Percentiles rank a stretch among this genome's conserved stretches.
Evolutionary conservation across 2,113 vertebrate species (phyloP).

Genomic region (Sinocyclocheilus anophthalmus): DNA sequence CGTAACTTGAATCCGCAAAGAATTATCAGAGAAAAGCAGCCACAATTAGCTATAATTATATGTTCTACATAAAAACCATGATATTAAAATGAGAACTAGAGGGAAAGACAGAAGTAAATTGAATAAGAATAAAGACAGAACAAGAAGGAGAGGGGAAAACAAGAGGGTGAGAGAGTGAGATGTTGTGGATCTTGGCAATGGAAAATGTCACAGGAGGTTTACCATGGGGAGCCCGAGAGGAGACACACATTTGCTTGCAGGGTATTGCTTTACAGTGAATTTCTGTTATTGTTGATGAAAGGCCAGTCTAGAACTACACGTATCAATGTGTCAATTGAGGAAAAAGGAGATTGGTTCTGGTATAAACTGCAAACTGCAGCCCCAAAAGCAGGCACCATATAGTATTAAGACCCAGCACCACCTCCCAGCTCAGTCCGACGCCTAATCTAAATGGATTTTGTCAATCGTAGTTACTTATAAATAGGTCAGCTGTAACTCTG

Average conservation of each 20-base stretch:
- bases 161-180: not conserved
- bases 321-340: too few species aligned
- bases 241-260: constrained; percentile 61
- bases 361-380: not conserved
- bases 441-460: not conserved
- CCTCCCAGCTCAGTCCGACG: constrained; percentile 15
- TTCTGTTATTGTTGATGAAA: constrained; percentile 43
- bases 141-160: constrained; percentile 1
- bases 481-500: constrained; percentile 5
- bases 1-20: constrained; percentile 65
- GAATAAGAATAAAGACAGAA: constrained; percentile 5
- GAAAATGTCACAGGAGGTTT: constrained; percentile 54
- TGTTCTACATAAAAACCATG: constrained; percentile 24
- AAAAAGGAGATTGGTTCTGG: not conserved
- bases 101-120: not conserved
- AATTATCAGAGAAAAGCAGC: constrained; percentile 27
- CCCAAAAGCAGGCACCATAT: not conserved
- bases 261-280: constrained; percentile 56
- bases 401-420: constrained; percentile 3
- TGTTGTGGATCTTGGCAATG: constrained; percentile 65
- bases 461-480: constrained; percentile 27
- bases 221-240: constrained; percentile 54
- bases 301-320: constrained; percentile 5
- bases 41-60: constrained; percentile 44
- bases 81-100: not conserved